Percentiles rank a stretch among this genome's conserved stretches.
These are phyloP conservation scores for Ennomos erosarius DNA, from an alignment of 2,888 invertebrate species.

Conservation along the genomic window DNA sequence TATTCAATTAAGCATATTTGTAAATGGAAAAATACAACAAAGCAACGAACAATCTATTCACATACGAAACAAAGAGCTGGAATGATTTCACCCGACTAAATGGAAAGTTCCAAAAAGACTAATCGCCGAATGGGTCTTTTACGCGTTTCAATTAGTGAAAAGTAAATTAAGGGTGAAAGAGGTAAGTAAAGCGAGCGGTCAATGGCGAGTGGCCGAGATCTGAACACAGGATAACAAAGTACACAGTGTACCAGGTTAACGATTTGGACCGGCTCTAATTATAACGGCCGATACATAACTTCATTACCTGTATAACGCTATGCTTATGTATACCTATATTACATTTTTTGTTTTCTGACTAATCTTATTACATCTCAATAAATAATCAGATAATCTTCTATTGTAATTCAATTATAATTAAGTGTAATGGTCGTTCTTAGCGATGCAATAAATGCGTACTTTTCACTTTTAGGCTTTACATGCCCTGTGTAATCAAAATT, in stretches of 20 bases:
- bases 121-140: slow-evolving; percentile 56
- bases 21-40: background rate
- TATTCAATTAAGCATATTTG: too few species aligned
- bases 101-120: slow-evolving; percentile 48
- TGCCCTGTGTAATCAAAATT: too few species aligned
- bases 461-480: too few species aligned
- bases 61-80: slow-evolving; percentile 18
- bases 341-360: too few species aligned
- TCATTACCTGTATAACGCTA: too few species aligned
- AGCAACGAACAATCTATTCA: slow-evolving; percentile 13
- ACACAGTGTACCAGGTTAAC: slow-evolving; percentile 2
- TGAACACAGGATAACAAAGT: slow-evolving; percentile 13
- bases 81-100: slow-evolving; percentile 27
- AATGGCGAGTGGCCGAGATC: slow-evolving; percentile 39
- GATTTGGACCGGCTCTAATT: background rate
- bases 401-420: too few species aligned
- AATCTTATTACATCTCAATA: too few species aligned
- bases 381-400: too few species aligned
- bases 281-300: too few species aligned
- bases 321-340: too few species aligned
- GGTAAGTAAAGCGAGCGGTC: slow-evolving; percentile 67
- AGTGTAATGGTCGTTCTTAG: too few species aligned
- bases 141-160: slow-evolving; percentile 70
- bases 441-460: too few species aligned
- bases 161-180: slow-evolving; percentile 79